Evolutionary conservation across 2,888 invertebrate species (phyloP).

Genomic region (Macrosiphum euphorbiae): DNA sequence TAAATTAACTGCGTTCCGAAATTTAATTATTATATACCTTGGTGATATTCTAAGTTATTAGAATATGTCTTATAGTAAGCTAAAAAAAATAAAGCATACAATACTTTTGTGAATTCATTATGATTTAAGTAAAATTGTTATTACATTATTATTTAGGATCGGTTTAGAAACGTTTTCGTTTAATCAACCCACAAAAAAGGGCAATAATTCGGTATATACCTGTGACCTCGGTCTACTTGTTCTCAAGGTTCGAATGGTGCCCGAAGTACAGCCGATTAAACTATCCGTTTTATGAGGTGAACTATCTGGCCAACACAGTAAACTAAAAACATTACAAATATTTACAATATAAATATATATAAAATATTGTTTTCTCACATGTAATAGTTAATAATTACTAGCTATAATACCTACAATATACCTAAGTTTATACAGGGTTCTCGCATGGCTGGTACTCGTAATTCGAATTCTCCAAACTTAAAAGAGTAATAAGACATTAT

Average conservation of each 20-base stretch:
- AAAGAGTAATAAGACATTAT: no score
- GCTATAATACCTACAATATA: no score
- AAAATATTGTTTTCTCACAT: no score
- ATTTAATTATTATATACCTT: not conserved
- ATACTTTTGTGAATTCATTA: not conserved
- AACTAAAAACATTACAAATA: constrained; percentile 53
- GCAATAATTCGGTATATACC: not conserved
- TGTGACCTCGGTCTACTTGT: not conserved
- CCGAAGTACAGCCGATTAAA: not conserved
- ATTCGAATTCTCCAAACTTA: no score
- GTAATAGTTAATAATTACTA: no score
- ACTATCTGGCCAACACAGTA: constrained; percentile 75
- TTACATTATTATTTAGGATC: not conserved
- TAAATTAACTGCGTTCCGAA: not conserved
- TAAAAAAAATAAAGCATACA: no score
- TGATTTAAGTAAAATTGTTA: not conserved
- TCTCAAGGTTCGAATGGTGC: not conserved
- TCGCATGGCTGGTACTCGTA: no score
- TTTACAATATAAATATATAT: not conserved
- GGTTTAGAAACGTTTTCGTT: not conserved
- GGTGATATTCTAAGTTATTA: no score
- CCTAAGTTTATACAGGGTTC: no score
- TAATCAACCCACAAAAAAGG: not conserved
- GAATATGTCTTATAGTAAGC: no score
- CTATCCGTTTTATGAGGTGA: constrained; percentile 82